Base-by-base conservation (phyloP, 2,797 vertebrate genomes). In the Gymnoscopelus microlampas region DNA sequence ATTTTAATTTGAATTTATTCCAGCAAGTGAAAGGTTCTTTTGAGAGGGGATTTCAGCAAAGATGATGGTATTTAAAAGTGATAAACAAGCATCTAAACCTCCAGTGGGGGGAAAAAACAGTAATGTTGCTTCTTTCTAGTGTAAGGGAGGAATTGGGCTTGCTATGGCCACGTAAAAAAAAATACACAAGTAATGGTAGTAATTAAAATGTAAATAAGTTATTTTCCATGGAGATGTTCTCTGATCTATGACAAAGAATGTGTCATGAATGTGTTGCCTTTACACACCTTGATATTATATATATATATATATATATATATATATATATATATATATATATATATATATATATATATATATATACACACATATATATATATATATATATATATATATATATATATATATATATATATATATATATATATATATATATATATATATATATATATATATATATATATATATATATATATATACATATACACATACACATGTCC, bases 1-100 rank as follows among this genome's bases (percentile, higher is more conserved):
- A 95, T 95, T 95, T 95, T 93, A 95, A 95, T 95, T 95, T 95
- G 94, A 95, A 95, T 95, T 95, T 95, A 95, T 95, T 95, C 94
- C 94, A 95, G 94, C 93, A 94, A 95, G 93, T 95, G 94, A 95
- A 95, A 95, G 94, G 93, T 95, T 95, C 94, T 95, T 94, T 95
- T 95, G 93, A 95, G 93, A 95, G 91, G 92, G 94, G 94, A 95
- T 95, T 95, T 95, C 90, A 86, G 94, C 92, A 93, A 94, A 95
- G 94, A 95, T 95, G 94, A 95, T 89, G 94, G 93, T 94, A 95
- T 95, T 95, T 95, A 94, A 95, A 95, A 95, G 94, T 95, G 94
- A 95, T 94, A 95, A 95, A 95, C 94, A 95, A 95, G 93, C 93
- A 94, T 94, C 94, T 94, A 94, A 94, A 95, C 93, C 94, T 93